Conservation (phyloP, 2,888 invertebrate genomes). For the Drosophila pegasa region DNA sequence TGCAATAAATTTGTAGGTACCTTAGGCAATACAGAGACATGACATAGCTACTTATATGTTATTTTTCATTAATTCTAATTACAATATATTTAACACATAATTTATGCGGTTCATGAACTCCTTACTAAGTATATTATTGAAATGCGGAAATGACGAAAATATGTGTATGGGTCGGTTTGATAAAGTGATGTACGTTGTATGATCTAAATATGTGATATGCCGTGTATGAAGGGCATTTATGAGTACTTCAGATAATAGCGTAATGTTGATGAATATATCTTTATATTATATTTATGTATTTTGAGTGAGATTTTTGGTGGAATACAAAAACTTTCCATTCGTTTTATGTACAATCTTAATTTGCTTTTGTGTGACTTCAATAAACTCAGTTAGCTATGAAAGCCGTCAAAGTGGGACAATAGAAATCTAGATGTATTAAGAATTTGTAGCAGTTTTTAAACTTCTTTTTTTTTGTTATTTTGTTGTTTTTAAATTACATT, state of each 20-base stretch:
- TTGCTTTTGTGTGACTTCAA: conserved; percentile 16
- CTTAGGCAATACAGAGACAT: conserved; percentile 78
- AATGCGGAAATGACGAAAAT: conserved; percentile 36
- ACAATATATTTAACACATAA: conserved; percentile 37
- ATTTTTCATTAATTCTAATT: conserved; percentile 46
- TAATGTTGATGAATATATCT: conserved; percentile 21
- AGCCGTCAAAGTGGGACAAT: conserved; percentile 19
- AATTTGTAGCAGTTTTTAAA: neutral
- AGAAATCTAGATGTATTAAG: conserved; percentile 7
- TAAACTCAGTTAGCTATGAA: conserved; percentile 11
- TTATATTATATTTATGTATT: conserved; percentile 21
- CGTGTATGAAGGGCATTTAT: conserved; percentile 37
- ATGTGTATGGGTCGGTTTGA: conserved; percentile 21
- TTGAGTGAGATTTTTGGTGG: conserved; percentile 17
- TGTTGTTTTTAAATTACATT: conserved; percentile 46
- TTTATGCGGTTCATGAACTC: conserved; percentile 14
- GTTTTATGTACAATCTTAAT: conserved; percentile 43
- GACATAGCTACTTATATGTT: conserved; percentile 61
- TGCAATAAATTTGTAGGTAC: conserved; percentile 78
- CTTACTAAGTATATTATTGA: conserved; percentile 31
- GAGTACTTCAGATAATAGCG: conserved; percentile 23
- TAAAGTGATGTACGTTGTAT: conserved; percentile 21
- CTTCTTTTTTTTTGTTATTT: conserved; percentile 9
- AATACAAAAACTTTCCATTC: conserved; percentile 29
- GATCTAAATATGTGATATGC: conserved; percentile 38